Evolutionary conservation across 2,113 vertebrate genomes (phyloP), one percentile per base, ranked within the genome.

Genomic region (Mugil cephalus): DNA sequence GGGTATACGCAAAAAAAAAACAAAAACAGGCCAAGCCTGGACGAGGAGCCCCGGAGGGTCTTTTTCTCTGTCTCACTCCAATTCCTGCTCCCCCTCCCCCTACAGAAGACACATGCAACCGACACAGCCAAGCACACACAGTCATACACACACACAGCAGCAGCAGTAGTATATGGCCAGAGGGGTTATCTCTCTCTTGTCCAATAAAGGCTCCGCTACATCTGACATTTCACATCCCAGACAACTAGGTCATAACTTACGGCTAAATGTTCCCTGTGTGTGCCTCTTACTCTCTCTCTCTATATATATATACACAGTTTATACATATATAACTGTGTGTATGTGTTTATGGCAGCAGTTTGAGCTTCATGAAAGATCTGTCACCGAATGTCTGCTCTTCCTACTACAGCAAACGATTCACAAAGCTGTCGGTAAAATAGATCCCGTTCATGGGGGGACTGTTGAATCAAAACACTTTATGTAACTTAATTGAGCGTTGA

Each of bases 211-310:
- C 74, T 76, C 78, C 67, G 39, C 82, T 78, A 53, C 78, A 82
- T 81, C 88, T 92, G 85, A 91, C 89, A 91, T 86, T 88, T 92
- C 84, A 55, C 82, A 89, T 85, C 79, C 76, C 71, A 89, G 79
- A 88, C 87, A 94, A 91, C 69, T 93, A 87, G 93, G 91, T 92
- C 92, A 93, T 78, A 79, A 87, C 89, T 89, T 71, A 58, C 72
- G 88, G 91, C 86, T 83, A 76, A 79, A 80, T 80, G 74, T 65
- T 60, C 53, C 59, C 62, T 53, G 34, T 64, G 64, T 43, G 39
- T 59, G 3, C 5, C 24, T 30, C 5, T 30, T 30, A 3, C 24
- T 30, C 24, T 30, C 24, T 30, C 24, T 30, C 24, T 30, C 46
- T 71, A 36, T 76, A 70, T 69, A 45, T 87, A 35, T 15, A 11